Evolutionary conservation across 2,797 vertebrate species (phyloP), one percentile per base, ranked within the genome.

Genomic region (Merluccius polli): DNA sequence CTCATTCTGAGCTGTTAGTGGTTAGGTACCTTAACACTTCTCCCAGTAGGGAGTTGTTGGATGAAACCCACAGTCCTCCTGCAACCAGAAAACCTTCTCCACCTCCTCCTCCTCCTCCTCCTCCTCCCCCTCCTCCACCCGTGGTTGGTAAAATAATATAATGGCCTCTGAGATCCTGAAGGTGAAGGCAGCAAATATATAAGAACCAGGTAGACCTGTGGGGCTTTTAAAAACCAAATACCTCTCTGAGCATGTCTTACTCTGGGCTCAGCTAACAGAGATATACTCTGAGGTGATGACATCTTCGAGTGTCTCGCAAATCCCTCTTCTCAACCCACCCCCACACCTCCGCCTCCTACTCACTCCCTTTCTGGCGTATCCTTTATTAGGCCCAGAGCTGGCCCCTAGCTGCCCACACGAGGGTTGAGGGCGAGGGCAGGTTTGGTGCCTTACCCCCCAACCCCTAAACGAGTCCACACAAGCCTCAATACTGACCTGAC

Each of bases 341-440:
- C 67, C 33, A 48, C 63, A 21, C 38, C 81, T 73, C 73, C 70
- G 73, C 80, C 82, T 78, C 31, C 30, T 29, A 44, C 79, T 74
- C 67, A 30, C 75, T 70, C 52, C 71, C 83, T 82, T 85, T 59
- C 81, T 80, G 44, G 18, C 16, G 4, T 3, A 3, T 21, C 44
- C 81, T 93, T 94, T 92, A 95, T 86, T 3, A 82, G 85, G 86
- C 87, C 87, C 73, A 82, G 21, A 48, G 83, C 38, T 71, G 38
- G 33, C 74, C 73, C 31, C 48, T 82, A 83, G 86, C 82, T 80
- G 81, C 84, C 79, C 83, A 86, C 27, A 88, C 89, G 89, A 79
- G 92, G 80, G 92, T 89, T 92, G 89, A 93, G 85, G 83, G 84
- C 44, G 41, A 92, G 92, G 91, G 81, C 89, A 91, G 82, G 79